Evolutionary conservation across 2,888 invertebrate species (phyloP).

Genomic region (Dastarcus helophoroides): DNA sequence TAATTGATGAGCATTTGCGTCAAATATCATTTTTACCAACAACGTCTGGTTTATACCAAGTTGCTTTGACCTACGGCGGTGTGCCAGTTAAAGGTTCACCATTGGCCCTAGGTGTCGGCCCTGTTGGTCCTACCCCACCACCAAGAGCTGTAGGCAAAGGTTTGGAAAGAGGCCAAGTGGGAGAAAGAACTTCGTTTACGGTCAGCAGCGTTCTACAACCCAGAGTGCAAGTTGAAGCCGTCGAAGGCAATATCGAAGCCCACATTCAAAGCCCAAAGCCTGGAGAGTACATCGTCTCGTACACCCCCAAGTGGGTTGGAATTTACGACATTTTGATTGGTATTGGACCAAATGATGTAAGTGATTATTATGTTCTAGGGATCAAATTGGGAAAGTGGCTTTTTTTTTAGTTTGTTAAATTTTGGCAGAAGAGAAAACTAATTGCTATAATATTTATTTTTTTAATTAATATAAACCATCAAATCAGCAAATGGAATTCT

Average conservation of each 20-base stretch:
- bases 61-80: conserved; percentile 59
- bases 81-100: conserved; percentile 44
- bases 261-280: conserved; percentile 40
- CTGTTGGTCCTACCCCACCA: conserved; percentile 45
- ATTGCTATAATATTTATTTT: too few species aligned
- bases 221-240: conserved; percentile 46
- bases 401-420: too few species aligned
- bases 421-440: too few species aligned
- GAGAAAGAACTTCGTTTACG: conserved; percentile 60
- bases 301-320: conserved; percentile 85
- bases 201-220: conserved; percentile 51
- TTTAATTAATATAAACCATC: too few species aligned
- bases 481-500: too few species aligned
- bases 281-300: conserved; percentile 81
- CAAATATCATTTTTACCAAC: conserved; percentile 77
- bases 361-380: conserved; percentile 12
- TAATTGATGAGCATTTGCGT: conserved; percentile 55
- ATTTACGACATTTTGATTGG: conserved; percentile 78
- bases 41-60: conserved; percentile 63
- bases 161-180: conserved; percentile 55
- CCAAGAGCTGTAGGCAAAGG: conserved; percentile 56
- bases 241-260: conserved; percentile 48
- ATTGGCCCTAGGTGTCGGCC: conserved; percentile 48
- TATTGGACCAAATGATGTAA: conserved; percentile 35
- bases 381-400: too few species aligned